phyloP scores from a whole-genome alignment of 2,113 vertebrate species.

The Synodontis membranacea region DNA sequence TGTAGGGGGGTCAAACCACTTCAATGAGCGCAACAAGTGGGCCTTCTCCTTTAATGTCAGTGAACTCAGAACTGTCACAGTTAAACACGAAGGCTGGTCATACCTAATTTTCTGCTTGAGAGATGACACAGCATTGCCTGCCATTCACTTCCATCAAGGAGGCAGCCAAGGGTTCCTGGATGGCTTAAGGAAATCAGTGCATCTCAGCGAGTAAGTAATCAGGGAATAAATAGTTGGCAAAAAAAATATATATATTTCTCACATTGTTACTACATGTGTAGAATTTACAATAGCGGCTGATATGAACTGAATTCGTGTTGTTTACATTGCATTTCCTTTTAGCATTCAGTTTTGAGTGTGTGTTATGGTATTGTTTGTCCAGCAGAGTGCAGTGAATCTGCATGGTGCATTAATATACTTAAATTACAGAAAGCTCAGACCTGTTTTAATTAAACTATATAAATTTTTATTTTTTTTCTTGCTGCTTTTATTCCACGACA shows the following conservation, averaged over 20 bases:
- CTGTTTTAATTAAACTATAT: background rate
- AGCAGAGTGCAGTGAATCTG: conserved; percentile 32
- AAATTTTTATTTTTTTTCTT: background rate
- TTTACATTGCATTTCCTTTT: background rate
- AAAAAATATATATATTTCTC: too few species aligned
- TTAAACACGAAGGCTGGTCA: conserved; percentile 89
- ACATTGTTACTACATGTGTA: background rate
- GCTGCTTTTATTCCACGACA: background rate
- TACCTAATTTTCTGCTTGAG: conserved; percentile 86
- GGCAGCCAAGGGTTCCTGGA: conserved; percentile 86
- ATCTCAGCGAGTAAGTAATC: conserved; percentile 86
- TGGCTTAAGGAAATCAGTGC: conserved; percentile 82
- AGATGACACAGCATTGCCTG: conserved; percentile 80
- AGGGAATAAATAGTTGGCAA: too few species aligned
- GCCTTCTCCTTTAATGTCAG: conserved; percentile 85
- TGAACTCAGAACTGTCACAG: conserved; percentile 86
- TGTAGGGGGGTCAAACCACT: conserved; percentile 64
- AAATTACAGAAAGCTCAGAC: background rate
- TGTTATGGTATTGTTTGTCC: conserved; percentile 12
- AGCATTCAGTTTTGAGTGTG: background rate
- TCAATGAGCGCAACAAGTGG: conserved; percentile 79
- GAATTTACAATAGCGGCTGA: background rate
- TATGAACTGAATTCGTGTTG: background rate
- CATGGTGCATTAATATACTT: background rate
- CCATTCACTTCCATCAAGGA: conserved; percentile 93